Conservation (phyloP, 37 sponge, comb jelly and placozoan species). For the Sycon ciliatum region DNA sequence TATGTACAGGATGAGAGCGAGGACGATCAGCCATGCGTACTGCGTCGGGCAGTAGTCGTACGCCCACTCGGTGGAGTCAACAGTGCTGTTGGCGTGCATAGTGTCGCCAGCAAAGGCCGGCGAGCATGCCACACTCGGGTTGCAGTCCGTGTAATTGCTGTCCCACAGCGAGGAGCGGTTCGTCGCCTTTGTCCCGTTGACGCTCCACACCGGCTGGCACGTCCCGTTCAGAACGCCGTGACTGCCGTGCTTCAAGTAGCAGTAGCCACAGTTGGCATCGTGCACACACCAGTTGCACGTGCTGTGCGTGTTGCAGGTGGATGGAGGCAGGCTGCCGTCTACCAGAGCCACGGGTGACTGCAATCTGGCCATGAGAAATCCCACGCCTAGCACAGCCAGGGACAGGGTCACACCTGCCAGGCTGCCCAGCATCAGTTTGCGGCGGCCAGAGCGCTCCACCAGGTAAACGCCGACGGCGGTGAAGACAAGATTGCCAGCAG, state of each 20-base stretch:
- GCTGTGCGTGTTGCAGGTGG: constrained; percentile 12
- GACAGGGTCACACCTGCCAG: constrained; percentile 51
- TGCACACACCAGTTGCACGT: constrained; percentile 65
- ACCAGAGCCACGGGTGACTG: constrained; percentile 1
- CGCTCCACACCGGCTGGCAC: too few relatives aligned
- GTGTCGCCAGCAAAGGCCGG: too few relatives aligned
- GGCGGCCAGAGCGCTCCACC: constrained; percentile 68
- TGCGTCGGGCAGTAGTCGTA: constrained; percentile 27
- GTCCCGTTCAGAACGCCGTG: too few relatives aligned
- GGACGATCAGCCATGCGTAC: constrained; percentile 47
- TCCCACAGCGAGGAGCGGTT: too few relatives aligned
- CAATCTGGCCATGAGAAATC: constrained; percentile 32
- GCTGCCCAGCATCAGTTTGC: constrained; percentile 69
- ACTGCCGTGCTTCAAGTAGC: constrained; percentile 29
- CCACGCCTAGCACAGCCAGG: constrained; percentile 34
- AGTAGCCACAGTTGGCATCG: constrained; percentile 66
- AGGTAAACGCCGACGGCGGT: constrained; percentile 60
- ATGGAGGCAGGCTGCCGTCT: too few relatives aligned
- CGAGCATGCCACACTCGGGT: too few relatives aligned
- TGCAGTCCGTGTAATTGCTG: too few relatives aligned
- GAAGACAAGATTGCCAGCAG: constrained; percentile 69
- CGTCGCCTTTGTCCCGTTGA: too few relatives aligned
- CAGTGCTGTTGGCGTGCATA: neutral
- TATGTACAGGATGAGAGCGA: constrained; percentile 68
- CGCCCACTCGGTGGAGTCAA: constrained; percentile 12